phyloP scores from a whole-genome alignment of 2,888 invertebrate species.

The Dasysyrphus tricinctus region DNA sequence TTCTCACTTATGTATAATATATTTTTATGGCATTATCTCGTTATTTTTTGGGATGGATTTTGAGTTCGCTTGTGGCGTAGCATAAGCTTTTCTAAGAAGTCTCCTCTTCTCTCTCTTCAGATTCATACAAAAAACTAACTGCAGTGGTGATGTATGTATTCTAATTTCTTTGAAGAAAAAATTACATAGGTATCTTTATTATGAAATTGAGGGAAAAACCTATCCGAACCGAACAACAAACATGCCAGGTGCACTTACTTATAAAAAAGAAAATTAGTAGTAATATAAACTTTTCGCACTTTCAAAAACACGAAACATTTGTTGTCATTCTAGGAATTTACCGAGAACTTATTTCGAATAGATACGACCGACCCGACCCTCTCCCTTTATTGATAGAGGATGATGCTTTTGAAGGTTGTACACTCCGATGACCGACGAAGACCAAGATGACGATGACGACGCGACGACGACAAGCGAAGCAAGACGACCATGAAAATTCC shows the following conservation, averaged over 20 bases:
- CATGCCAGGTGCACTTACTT: slow-evolving; percentile 58
- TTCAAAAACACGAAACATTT: slow-evolving; percentile 43
- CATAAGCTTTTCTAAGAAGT: slow-evolving; percentile 66
- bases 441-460: background rate
- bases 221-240: slow-evolving; percentile 27
- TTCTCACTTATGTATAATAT: slow-evolving; percentile 21
- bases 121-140: slow-evolving; percentile 42
- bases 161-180: slow-evolving; percentile 50
- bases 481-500: slow-evolving; percentile 56
- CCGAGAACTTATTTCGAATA: slow-evolving; percentile 9
- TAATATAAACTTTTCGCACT: slow-evolving; percentile 17
- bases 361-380: background rate
- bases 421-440: slow-evolving; percentile 12
- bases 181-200: slow-evolving; percentile 37
- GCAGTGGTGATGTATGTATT: slow-evolving; percentile 64
- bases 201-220: slow-evolving; percentile 38
- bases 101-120: slow-evolving; percentile 56
- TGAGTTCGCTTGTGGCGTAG: slow-evolving; percentile 65
- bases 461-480: slow-evolving; percentile 11
- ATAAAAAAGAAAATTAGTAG: slow-evolving; percentile 1
- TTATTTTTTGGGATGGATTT: slow-evolving; percentile 70
- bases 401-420: slow-evolving; percentile 43
- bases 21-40: slow-evolving; percentile 60
- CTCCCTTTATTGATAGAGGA: slow-evolving; percentile 18
- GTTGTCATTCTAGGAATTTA: slow-evolving; percentile 43